A percentile compares a stretch with the other conserved stretches of the same genome.
These are phyloP conservation scores for Syritta pipiens DNA, from an alignment of 2,888 invertebrate genomes.

Conservation along the genomic window DNA sequence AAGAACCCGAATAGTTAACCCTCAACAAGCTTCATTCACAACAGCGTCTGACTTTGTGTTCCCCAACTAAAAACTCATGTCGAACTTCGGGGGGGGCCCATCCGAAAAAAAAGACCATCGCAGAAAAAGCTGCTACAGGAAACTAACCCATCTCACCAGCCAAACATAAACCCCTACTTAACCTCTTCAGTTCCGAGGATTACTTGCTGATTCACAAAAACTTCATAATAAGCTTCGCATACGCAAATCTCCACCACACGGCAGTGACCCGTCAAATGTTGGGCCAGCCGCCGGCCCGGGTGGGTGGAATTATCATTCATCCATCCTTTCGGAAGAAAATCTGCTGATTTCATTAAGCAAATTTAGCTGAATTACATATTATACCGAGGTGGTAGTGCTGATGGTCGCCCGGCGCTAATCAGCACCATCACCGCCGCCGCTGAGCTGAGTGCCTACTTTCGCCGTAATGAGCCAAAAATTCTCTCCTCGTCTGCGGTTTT, in stretches of 20 bases:
- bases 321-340: slow-evolving; percentile 35
- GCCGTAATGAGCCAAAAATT: slow-evolving; percentile 32
- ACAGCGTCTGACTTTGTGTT: too few species aligned
- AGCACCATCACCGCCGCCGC: slow-evolving; percentile 6
- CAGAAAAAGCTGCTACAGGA: not conserved
- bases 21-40: too few species aligned
- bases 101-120: not conserved
- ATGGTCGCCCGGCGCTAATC: slow-evolving; percentile 32
- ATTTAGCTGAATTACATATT: slow-evolving; percentile 47
- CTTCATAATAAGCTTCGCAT: slow-evolving; percentile 22
- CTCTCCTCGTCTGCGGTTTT: slow-evolving; percentile 37
- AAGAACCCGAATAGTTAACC: too few species aligned
- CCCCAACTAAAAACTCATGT: too few species aligned
- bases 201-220: slow-evolving; percentile 31
- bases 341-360: slow-evolving; percentile 52
- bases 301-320: slow-evolving; percentile 39
- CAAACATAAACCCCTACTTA: not conserved
- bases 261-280: slow-evolving; percentile 14
- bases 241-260: slow-evolving; percentile 24
- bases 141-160: not conserved
- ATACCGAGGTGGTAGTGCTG: slow-evolving; percentile 38
- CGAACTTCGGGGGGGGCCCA: too few species aligned
- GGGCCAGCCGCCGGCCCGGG: too few species aligned
- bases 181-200: slow-evolving; percentile 2
- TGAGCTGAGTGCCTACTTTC: slow-evolving; percentile 13